phyloP scores from a whole-genome alignment of 2,113 vertebrate species.

The Protobothrops flavoviridis region DNA sequence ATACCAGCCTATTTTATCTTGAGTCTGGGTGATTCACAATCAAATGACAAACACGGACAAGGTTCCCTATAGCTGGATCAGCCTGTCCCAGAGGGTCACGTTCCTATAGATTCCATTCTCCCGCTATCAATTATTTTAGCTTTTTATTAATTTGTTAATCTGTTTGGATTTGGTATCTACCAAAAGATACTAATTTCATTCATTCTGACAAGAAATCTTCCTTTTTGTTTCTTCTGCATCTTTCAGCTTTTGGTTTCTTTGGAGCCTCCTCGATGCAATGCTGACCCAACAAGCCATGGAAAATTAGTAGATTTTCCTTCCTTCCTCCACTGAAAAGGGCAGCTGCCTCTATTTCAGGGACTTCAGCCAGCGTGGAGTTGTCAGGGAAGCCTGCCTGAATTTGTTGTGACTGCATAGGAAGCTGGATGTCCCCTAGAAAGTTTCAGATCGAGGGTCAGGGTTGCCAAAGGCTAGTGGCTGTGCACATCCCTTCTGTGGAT shows the following conservation, averaged over 20 bases:
- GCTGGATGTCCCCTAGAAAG: not conserved
- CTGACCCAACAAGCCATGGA: not conserved
- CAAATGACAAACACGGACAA: not conserved
- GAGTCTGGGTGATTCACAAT: not conserved
- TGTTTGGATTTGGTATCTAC: not conserved
- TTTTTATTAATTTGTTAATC: not conserved
- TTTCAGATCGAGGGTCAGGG: not conserved
- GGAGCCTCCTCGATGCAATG: not conserved
- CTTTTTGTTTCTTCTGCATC: not conserved
- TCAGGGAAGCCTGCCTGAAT: not conserved
- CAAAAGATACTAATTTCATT: not conserved
- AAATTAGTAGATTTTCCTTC: not conserved
- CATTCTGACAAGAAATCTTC: not conserved
- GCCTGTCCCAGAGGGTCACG: not conserved
- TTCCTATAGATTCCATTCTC: not conserved
- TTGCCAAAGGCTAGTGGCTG: not conserved
- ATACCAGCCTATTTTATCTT: not conserved
- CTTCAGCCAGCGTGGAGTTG: not conserved
- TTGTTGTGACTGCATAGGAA: not conserved
- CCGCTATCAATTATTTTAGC: not conserved
- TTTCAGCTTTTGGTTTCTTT: not conserved
- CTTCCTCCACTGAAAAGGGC: no score
- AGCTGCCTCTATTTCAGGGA: not conserved
- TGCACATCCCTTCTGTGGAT: not conserved
- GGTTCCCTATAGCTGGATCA: not conserved